Evolutionary conservation across 2,888 invertebrate genomes (phyloP), one percentile per base, ranked within the genome.

Genomic region (Nowickia ferox): DNA sequence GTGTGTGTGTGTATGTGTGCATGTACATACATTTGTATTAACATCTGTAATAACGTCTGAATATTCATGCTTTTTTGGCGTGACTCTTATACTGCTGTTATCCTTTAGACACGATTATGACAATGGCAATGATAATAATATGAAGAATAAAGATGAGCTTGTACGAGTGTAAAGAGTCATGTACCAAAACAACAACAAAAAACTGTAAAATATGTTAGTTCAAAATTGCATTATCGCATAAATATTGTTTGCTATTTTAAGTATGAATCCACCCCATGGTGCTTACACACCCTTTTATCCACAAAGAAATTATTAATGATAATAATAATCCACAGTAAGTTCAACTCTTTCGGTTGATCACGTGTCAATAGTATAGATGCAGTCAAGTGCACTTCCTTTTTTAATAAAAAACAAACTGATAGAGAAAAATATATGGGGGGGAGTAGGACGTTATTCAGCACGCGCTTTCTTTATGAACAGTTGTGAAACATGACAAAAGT

Each of bases 341-440:
- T 38, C 53, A 63, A 38, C 44, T 44, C 53, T 53, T 69, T 5
- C 30, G 44, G 42, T 51, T 76, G 77, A 85, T 81, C 84, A 85
- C 84, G 84, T 85, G 84, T 77, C 82, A 65, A 75, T 78, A 42
- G 53, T 19, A 79, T 15, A 68, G 63, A 82, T 74, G 77, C n/a
- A 85, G 63, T 85, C 84, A 74, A 82, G 81, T 81, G 77, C 63
- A 76, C 48, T 85, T 77, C 84, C 77, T 68, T 15, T 65, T 66
- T 51, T 11, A 44, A 44, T 57, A 30, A 30, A 30, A 30, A 30
- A 30, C 0, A 30, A 30, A 30, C 5, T 30, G 30, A 9, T n/a
- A 11, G 3, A 38, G 3, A 30, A 51, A 51, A 38, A 0, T 42
- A 15, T 10, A 44, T 11, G 40, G 30, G n/a, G 11, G 5, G 17